Conservation (phyloP, 2,797 vertebrate species). For the Coregonus ussuriensis region DNA sequence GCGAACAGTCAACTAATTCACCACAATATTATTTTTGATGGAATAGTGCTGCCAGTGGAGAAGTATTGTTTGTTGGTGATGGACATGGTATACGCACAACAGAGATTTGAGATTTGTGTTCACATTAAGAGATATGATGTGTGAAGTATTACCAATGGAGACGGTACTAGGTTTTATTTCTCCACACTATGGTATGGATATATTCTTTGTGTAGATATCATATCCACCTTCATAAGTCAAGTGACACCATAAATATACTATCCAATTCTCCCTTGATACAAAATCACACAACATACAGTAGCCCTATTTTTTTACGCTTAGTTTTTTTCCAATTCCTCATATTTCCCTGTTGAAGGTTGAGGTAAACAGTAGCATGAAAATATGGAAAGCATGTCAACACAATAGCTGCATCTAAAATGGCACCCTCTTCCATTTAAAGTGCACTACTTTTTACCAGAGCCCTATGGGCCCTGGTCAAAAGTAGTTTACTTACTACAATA, state of each 20-base stretch:
- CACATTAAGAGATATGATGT: background rate
- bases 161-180: background rate
- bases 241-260: background rate
- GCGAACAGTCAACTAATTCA: slow-evolving; percentile 37
- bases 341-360: too few species aligned
- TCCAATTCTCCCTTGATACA: background rate
- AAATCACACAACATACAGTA: background rate
- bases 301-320: background rate
- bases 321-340: background rate
- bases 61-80: background rate
- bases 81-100: background rate
- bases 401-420: background rate
- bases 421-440: too few species aligned
- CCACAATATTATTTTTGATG: slow-evolving; percentile 20
- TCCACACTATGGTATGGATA: background rate
- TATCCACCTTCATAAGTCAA: background rate
- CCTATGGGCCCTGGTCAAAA: too few species aligned
- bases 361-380: background rate
- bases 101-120: background rate
- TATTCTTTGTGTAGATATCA: background rate
- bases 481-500: too few species aligned
- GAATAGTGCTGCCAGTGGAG: slow-evolving; percentile 17
- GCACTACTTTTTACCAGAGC: too few species aligned
- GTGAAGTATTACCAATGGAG: background rate
- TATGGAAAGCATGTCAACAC: background rate